Evolutionary conservation across 2,888 invertebrate genomes (phyloP).

Genomic region (Aporophyla lueneburgensis): DNA sequence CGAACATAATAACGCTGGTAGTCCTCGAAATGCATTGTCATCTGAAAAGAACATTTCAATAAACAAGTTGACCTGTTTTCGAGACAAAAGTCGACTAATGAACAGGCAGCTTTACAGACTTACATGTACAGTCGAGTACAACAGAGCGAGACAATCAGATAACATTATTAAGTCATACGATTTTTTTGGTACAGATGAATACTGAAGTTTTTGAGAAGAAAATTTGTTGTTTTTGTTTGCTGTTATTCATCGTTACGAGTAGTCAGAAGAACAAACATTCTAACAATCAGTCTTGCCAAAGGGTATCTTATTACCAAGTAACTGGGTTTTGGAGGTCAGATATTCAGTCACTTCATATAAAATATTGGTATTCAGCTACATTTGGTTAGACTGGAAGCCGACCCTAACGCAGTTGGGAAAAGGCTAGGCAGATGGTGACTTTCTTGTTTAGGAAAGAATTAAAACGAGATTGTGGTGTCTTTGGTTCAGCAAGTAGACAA

Average conservation of each 20-base stretch:
- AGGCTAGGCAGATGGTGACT: too few species aligned
- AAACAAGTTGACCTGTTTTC: conserved; percentile 17
- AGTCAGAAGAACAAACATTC: not conserved
- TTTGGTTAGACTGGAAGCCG: not conserved
- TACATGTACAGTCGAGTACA: conserved; percentile 46
- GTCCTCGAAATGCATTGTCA: conserved; percentile 6
- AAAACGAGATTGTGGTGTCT: too few species aligned
- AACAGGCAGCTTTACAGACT: conserved; percentile 41
- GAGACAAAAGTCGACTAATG: conserved; percentile 45
- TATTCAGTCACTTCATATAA: not conserved
- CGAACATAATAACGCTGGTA: not conserved
- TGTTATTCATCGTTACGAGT: not conserved
- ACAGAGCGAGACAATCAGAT: conserved; percentile 62
- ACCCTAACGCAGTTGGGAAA: too few species aligned
- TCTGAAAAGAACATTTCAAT: conserved; percentile 15
- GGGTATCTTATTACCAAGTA: not conserved
- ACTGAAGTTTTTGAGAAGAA: not conserved
- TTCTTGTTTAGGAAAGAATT: too few species aligned
- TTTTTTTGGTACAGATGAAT: conserved; percentile 34
- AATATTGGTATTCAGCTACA: not conserved
- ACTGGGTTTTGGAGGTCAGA: not conserved
- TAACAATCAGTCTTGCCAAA: not conserved
- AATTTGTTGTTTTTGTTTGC: not conserved
- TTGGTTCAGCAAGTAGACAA: too few species aligned
- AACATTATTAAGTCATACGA: conserved; percentile 60